Base-by-base conservation (phyloP, 2,888 invertebrate species). In the Sphaerophoria rueppellii region DNA sequence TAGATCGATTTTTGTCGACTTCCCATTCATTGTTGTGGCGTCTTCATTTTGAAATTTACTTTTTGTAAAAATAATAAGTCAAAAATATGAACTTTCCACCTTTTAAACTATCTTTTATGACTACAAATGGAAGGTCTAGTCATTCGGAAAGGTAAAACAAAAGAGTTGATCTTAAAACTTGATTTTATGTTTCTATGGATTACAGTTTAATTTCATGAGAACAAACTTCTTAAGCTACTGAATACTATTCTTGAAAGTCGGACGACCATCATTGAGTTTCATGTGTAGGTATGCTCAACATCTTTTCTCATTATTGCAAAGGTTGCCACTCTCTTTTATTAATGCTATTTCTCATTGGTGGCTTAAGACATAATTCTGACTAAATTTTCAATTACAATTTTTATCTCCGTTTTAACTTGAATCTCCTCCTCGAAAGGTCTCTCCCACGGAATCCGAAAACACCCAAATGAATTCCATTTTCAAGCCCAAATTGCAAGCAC, bases 401-500 rank as follows among this genome's bases (percentile, higher is more conserved):
- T 52, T 24, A 67, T 67, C 65, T 24, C 50, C n/a, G 67, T 54
- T 40, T 67, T 54, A 54, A 5, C 54, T 40, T 40, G 14, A 40
- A 37, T 40, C 67, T 43, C 24, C 32, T 35, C 1, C 11, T 65
- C 16, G 24, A 67, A 32, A 37, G n/a, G 54, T 67, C 24, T 24
- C 74, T 69, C 60, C 69, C 69, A 76, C 55, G 9, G 55, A 61
- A 61, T 37, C 32, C 6, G 24, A 46, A n/a, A n/a, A n/a, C n/a
- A n/a, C n/a, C n/a, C n/a, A n/a, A n/a, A 14, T 40, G 43, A 54
- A 70, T 46, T 46, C 52, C 50, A 77, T 70, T 63, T 55, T 9
- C 34, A 48, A 52, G 9, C 14, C 12, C 4, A 61, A 48, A 7
- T 50, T 58, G 58, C 35, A 58, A 58, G 16, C 37, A 58, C 46